Evolutionary conservation across 2,888 invertebrate species (phyloP).

Genomic region (Stramonita haemastoma): DNA sequence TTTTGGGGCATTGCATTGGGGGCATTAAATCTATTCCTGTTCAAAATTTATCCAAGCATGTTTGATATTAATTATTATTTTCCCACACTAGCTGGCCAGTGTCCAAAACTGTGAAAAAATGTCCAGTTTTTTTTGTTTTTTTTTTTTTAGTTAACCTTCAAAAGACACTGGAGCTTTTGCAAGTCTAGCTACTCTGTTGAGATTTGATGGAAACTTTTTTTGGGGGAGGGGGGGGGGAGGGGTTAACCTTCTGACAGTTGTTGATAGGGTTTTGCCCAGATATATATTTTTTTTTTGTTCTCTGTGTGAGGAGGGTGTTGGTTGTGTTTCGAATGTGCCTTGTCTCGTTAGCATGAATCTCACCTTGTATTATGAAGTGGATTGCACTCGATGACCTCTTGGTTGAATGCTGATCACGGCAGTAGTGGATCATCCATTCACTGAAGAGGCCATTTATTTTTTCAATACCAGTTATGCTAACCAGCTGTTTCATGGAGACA

Average conservation of each 20-base stretch:
- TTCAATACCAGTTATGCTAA: not conserved
- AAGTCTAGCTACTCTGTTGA: not conserved
- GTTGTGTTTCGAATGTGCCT: conserved; percentile 25
- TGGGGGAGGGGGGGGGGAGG: too few species aligned
- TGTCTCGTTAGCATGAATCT: conserved; percentile 23
- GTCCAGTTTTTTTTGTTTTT: too few species aligned
- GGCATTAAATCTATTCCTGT: not conserved
- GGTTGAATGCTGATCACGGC: not conserved
- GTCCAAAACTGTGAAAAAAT: too few species aligned
- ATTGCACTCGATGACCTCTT: not conserved
- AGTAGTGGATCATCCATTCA: not conserved
- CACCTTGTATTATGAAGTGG: not conserved
- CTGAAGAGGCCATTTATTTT: not conserved
- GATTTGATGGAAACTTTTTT: not conserved
- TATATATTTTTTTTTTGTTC: not conserved
- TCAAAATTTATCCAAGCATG: too few species aligned
- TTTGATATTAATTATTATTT: too few species aligned
- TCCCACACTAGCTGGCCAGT: too few species aligned
- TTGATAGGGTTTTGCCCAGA: too few species aligned
- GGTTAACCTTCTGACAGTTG: too few species aligned
- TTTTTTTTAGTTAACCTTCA: not conserved
- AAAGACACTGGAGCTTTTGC: not conserved
- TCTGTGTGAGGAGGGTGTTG: not conserved
- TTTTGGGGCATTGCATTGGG: not conserved
- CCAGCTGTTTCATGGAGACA: not conserved